These are phyloP conservation scores for Gallinago solitaria DNA, from an alignment of 2,797 vertebrate genomes.

Conservation along the genomic window DNA sequence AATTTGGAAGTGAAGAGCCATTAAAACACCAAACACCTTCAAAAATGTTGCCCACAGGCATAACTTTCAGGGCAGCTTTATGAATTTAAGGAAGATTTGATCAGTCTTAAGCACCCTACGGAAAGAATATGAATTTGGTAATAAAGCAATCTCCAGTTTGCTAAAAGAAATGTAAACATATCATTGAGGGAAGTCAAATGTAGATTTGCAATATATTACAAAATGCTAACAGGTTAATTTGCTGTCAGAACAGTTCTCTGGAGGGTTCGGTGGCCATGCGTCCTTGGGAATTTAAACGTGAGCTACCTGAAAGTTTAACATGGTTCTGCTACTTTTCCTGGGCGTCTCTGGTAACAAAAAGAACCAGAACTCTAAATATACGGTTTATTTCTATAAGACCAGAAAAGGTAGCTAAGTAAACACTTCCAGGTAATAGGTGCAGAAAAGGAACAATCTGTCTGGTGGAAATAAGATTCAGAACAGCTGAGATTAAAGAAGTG, in stretches of 20 bases:
- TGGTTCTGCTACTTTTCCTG: background rate
- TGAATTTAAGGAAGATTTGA: background rate
- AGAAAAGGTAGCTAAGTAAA: background rate
- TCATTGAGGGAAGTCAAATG: background rate
- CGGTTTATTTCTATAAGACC: background rate
- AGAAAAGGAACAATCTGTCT: background rate
- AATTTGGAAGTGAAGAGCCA: background rate
- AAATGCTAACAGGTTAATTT: background rate
- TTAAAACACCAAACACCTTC: background rate
- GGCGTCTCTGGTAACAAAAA: background rate
- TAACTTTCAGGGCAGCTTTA: background rate
- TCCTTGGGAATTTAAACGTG: background rate
- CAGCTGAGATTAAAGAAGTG: background rate
- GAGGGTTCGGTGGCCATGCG: background rate
- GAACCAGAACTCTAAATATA: background rate
- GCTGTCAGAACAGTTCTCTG: background rate
- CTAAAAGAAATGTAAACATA: background rate
- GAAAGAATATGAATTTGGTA: background rate
- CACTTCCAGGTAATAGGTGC: background rate
- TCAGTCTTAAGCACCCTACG: background rate
- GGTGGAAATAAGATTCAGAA: constrained; percentile 6
- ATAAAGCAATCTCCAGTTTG: background rate
- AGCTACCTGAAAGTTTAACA: background rate
- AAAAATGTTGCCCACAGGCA: background rate
- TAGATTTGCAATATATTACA: background rate